Percentiles rank a stretch among this genome's conserved stretches.
These are phyloP conservation scores for Octopus sinensis DNA, from an alignment of 1,140 invertebrate species.

Conservation along the genomic window DNA sequence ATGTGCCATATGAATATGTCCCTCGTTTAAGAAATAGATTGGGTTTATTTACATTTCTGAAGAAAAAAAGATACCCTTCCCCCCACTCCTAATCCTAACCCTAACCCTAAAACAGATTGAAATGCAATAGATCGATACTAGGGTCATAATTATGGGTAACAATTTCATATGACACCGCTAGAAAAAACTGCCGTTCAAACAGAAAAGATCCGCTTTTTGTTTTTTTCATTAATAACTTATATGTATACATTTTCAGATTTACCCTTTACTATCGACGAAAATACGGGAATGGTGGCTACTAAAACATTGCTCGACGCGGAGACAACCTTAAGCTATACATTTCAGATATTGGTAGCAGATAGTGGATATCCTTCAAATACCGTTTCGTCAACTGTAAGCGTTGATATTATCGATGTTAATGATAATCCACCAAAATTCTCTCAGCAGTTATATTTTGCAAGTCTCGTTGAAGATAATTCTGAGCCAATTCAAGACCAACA, in stretches of 20 bases:
- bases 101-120: no score
- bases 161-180: no score
- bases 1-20: no score
- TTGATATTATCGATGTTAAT: slow-evolving; percentile 14
- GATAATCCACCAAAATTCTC: slow-evolving; percentile 15
- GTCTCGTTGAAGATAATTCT: slow-evolving; percentile 3
- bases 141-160: no score
- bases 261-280: slow-evolving; percentile 13
- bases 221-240: no score
- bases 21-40: no score
- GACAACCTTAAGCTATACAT: not conserved
- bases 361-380: slow-evolving; percentile 13
- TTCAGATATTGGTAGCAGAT: slow-evolving; percentile 7
- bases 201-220: no score
- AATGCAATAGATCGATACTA: no score
- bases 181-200: no score
- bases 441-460: not conserved
- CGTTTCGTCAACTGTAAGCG: slow-evolving; percentile 7
- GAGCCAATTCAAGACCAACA: not conserved
- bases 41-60: no score
- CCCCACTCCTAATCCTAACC: no score
- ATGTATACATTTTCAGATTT: not conserved
- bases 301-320: slow-evolving; percentile 13
- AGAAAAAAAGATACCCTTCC: no score
- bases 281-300: slow-evolving; percentile 10